Evolutionary conservation across 1,140 invertebrate genomes (phyloP), one percentile per base, ranked within the genome.

Genomic region (Olivierus martensii): DNA sequence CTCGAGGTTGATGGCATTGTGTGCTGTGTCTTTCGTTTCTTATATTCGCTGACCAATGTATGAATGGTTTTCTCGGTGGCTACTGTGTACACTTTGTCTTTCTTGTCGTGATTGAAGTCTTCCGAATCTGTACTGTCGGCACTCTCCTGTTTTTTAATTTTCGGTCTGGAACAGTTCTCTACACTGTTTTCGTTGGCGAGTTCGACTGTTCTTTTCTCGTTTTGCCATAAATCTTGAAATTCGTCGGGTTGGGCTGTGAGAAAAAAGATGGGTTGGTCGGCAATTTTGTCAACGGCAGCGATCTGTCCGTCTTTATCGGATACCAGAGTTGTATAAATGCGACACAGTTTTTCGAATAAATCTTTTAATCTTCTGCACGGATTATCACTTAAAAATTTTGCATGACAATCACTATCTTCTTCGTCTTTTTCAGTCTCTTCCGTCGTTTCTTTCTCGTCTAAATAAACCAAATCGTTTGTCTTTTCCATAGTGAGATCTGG

Each of bases 181-280:
- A 28, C 49, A 17, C 42, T n/a, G 7, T 17, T 17, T 6, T 43
- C 41, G 4, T 4, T 22, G 4, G 41, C 38, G 38, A 42, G 6
- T 53, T 45, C 14, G 39, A 53, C 46, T 46, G 43, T 7, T 47
- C 46, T 53, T 56, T 53, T 50, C 57, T 38, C 4, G 28, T 58
- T 63, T 63, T 18, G 64, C 67, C 28, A 28, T 10, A 75, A 68
- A 51, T 77, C 76, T 0, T 72, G 68, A 49, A 76, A 73, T 34
- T 80, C 77, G 46, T 81, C 79, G 2, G 76, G 74, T 53, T 79
- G 75, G 0, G 78, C 75, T 3, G 79, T 73, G 4, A 81, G 61
- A 35, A 82, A 74, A 50, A 80, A 80, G 2, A 81, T 73, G 7
- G 78, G 77, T 49, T 75, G 73, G 49, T 79, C 73, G 0, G 72